Base-by-base conservation (phyloP, 2,113 vertebrate species). In the Cottus gobio region DNA sequence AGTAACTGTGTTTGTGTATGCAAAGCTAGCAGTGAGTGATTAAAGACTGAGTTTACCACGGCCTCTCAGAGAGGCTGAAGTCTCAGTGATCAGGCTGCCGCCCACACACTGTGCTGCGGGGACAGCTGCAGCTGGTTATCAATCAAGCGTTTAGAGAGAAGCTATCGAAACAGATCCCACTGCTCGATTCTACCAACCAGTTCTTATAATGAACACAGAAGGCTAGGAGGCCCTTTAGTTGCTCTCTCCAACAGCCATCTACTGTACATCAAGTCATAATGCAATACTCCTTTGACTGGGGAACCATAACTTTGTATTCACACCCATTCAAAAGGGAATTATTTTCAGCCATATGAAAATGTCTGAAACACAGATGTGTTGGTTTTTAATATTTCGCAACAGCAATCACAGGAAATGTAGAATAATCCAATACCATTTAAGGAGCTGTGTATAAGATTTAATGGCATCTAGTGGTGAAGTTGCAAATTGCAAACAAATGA, bases 111-210 rank as follows among this genome's bases (percentile, higher is more conserved):
- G 75, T 46, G 61, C 20, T 26, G 65, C 13, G 48, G 20, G 34
- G 50, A 87, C 93, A 94, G 90, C 92, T 93, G 91, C 79, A 87
- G 65, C 72, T 80, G 70, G 79, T 89, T 87, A 91, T 93, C 83
- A 86, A 65, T 86, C 15, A 0, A 65, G 52, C 15, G 39, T 65
- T 71, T 9, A 58, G 73, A 52, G 39, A 37, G 34, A 42, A 26
- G 20, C 30, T 42, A 77, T 86, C 30, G 22, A 92, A 91, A 84
- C 77, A 0, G 28, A 80, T 61, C 39, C 64, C 7, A 24, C 28
- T 10, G 13, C 70, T 67, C 28, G 34, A 28, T 36, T 52, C 50
- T 50, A 56, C 68, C 1, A 8, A 5, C n/a, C 46, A 22, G 26
- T 46, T 77, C 0, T 42, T 10, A 66, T 16, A 7, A 5, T n/a